phyloP scores from a whole-genome alignment of 2,888 invertebrate genomes.

The Orthonychiurus folsomi region DNA sequence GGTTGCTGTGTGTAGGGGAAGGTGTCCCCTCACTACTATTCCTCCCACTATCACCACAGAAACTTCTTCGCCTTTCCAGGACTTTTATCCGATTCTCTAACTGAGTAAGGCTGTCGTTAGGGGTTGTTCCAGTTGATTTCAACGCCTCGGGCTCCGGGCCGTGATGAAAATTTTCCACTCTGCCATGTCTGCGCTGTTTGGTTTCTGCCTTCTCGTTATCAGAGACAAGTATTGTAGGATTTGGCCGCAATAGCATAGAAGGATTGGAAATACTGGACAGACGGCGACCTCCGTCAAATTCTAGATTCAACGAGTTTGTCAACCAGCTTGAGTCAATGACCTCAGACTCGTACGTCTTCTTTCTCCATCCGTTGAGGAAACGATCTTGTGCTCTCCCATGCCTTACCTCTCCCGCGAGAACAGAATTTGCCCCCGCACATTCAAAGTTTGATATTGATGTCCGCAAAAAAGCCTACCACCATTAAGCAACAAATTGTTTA shows the following conservation, averaged over 20 bases:
- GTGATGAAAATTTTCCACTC: constrained; percentile 22
- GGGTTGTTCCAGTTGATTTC: constrained; percentile 3
- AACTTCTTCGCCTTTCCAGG: constrained; percentile 8
- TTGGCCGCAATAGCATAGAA: not conserved
- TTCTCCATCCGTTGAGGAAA: constrained; percentile 38
- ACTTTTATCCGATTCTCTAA: constrained; percentile 9
- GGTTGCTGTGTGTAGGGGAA: not conserved
- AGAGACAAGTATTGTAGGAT: constrained; percentile 15
- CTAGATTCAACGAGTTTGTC: constrained; percentile 35
- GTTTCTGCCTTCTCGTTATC: constrained; percentile 12
- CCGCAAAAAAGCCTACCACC: constrained; percentile 26
- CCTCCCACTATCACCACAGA: not conserved
- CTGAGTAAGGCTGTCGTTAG: constrained; percentile 7
- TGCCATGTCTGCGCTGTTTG: constrained; percentile 28
- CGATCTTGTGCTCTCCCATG: constrained; percentile 36
- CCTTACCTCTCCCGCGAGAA: constrained; percentile 32
- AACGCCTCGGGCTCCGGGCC: not conserved
- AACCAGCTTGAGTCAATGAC: constrained; percentile 37
- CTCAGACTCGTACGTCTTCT: constrained; percentile 35
- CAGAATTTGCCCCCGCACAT: constrained; percentile 26
- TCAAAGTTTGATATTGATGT: constrained; percentile 30
- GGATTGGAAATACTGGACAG: constrained; percentile 21
- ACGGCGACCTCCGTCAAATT: constrained; percentile 30
- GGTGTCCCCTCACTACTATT: not conserved
- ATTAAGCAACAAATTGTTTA: no score